Evolutionary conservation across 2,797 vertebrate genomes (phyloP).

Genomic region (Holocentrus rufus): DNA sequence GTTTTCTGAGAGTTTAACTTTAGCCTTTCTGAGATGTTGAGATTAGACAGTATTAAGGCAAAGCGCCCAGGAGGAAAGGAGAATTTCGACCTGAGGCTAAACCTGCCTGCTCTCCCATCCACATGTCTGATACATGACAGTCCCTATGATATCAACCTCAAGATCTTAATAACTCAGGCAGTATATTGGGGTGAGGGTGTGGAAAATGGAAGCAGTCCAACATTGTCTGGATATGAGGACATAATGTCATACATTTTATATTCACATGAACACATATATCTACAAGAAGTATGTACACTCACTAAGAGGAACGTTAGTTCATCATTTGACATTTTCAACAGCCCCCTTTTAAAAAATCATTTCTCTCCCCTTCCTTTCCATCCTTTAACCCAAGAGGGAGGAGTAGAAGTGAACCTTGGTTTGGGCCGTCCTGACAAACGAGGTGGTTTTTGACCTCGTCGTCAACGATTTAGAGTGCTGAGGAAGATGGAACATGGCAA

Average conservation of each 20-base stretch:
- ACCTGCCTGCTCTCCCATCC: not conserved
- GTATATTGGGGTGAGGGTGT: not conserved
- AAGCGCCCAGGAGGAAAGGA: slow-evolving; percentile 2
- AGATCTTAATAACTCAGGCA: slow-evolving; percentile 10
- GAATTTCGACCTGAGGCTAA: not conserved
- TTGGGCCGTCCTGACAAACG: slow-evolving; percentile 9
- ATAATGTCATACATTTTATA: not conserved
- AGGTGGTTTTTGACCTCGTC: slow-evolving; percentile 15
- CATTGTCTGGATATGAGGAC: not conserved
- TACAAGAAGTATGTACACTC: too few relatives aligned
- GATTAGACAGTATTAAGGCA: not conserved
- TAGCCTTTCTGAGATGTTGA: slow-evolving; percentile 3
- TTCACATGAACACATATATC: too few relatives aligned
- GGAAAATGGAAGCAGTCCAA: not conserved
- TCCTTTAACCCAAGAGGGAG: not conserved
- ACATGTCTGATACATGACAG: not conserved
- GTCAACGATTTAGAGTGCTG: slow-evolving; percentile 3
- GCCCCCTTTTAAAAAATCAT: not conserved
- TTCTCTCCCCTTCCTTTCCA: not conserved
- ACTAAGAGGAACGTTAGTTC: not conserved
- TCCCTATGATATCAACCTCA: not conserved
- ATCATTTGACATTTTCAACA: not conserved
- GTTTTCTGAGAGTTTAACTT: not conserved
- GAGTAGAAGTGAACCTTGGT: not conserved
- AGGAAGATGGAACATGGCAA: slow-evolving; percentile 11